These are phyloP conservation scores for Pangasius mekongensis DNA, from an alignment of 2,797 vertebrate genomes.

Conservation along the genomic window DNA sequence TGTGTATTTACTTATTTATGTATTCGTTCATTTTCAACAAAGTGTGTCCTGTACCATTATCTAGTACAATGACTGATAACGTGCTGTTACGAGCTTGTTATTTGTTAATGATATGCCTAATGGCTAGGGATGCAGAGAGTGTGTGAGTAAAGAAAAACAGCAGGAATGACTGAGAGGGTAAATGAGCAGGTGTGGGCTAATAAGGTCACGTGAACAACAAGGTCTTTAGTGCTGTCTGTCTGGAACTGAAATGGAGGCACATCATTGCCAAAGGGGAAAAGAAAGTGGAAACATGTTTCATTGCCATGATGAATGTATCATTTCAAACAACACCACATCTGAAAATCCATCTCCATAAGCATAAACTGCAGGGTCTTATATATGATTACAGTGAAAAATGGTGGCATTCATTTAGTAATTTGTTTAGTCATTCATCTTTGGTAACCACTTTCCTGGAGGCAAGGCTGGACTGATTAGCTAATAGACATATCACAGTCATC, in stretches of 20 bases:
- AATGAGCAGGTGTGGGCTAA: conserved; percentile 12
- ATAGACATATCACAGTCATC: neutral
- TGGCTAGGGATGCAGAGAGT: neutral
- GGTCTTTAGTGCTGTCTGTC: conserved; percentile 49
- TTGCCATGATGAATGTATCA: neutral
- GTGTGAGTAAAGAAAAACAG: conserved; percentile 6
- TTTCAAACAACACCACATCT: neutral
- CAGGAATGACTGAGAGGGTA: conserved; percentile 31
- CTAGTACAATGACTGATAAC: neutral
- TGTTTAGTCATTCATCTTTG: neutral
- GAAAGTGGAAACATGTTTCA: conserved; percentile 15
- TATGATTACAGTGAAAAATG: neutral
- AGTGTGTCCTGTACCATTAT: neutral
- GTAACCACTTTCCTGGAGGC: neutral
- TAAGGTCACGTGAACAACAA: conserved; percentile 38
- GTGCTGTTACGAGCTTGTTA: neutral
- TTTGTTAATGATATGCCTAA: conserved; percentile 22
- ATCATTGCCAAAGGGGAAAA: conserved; percentile 35
- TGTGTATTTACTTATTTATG: neutral
- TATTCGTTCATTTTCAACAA: neutral
- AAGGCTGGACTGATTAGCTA: neutral
- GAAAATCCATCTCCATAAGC: neutral
- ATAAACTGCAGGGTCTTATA: neutral
- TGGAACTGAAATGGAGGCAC: conserved; percentile 41
- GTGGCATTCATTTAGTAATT: neutral